Base-by-base conservation (phyloP, 2,797 vertebrate genomes). In the Sitta carolinensis region DNA sequence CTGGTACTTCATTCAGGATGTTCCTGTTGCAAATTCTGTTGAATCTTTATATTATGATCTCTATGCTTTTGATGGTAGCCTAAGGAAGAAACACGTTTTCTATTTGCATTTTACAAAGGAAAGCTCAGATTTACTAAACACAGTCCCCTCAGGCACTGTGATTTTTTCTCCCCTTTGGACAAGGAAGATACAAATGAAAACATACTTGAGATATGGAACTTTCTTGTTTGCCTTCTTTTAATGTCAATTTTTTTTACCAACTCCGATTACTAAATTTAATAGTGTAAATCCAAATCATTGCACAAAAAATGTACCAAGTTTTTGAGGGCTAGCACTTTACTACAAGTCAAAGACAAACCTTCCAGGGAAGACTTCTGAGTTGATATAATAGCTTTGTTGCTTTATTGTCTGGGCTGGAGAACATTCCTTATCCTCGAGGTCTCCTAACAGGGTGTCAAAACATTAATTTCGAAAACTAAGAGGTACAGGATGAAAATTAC, bases 81-180 rank as follows among this genome's bases (percentile, higher is more conserved):
- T 91, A 66, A 78, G 62, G 58, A 81, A 87, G n/a, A 64, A 84
- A 76, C 58, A 34, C 69, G 79, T 38, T 76, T 91, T 86, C 47
- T 87, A 38, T 52, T 87, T 48, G 43, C 22, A 58, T 80, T 54
- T 90, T 61, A 80, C 18, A 68, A 72, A 83, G 29, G 22, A 62
- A 89, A 75, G 8, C 36, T 92, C 63, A 86, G 2, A 84, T 94
- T 79, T 87, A 69, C 48, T 51, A 67, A 58, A 30, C 26, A 23
- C n/a, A 55, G 40, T 50, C 32, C 22, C 23, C 30, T 38, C 22
- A 94, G 32, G 62, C 69, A 66, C 29, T 66, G 45, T 61, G 26
- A 34, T 1, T 18, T 74, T 15, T 54, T 30, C 4, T 3, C 2
- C 5, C 16, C 18, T 30, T 55, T 0, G 0, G 15, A 59, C 42